Evolutionary conservation across 2,797 vertebrate species (phyloP), one percentile per base, ranked within the genome.

Genomic region (Karalla daura): DNA sequence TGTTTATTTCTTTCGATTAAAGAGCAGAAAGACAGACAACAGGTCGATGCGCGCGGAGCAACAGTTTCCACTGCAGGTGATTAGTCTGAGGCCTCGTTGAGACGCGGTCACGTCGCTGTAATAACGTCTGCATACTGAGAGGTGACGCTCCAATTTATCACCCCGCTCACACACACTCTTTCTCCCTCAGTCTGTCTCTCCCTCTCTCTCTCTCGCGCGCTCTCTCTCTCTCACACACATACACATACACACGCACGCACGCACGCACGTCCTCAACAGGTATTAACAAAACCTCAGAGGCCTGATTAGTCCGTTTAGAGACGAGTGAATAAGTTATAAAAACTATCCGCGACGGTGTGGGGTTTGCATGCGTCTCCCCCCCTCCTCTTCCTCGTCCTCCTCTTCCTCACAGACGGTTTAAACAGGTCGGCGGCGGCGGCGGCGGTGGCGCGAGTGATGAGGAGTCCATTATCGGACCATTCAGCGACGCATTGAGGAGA

Each of bases 121-220:
- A 89, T 89, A 88, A 81, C 80, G 90, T 91, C 88, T 91, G 90
- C 89, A 92, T 89, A 88, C 89, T 86, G 86, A 91, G 87, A 88
- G 86, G 84, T 87, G 90, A 86, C 85, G 85, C 55, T 86, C 76
- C 78, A 81, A 84, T 89, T 86, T 61, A 83, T 88, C 90, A 90
- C 58, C 64, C 85, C 37, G 1, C 80, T 20, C 81, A 50, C 72
- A 50, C 53, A 24, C 82, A 8, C 69, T n/a, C 44, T 1, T 14
- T 36, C 82, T 12, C 69, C 14, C 44, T 1, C 82, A 8, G 64
- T n/a, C 44, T 1, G 78, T 12, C 69, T n/a, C 44, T 1, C 82
- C 9, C 69, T n/a, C 44, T 1, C 78, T 11, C 69, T n/a, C 44
- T 0, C 64, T 9, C 58, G 9, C 64, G 7, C 36, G 32, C 55